Evolutionary conservation across 2,113 vertebrate genomes (phyloP).

Genomic region (Helogale parvula): DNA sequence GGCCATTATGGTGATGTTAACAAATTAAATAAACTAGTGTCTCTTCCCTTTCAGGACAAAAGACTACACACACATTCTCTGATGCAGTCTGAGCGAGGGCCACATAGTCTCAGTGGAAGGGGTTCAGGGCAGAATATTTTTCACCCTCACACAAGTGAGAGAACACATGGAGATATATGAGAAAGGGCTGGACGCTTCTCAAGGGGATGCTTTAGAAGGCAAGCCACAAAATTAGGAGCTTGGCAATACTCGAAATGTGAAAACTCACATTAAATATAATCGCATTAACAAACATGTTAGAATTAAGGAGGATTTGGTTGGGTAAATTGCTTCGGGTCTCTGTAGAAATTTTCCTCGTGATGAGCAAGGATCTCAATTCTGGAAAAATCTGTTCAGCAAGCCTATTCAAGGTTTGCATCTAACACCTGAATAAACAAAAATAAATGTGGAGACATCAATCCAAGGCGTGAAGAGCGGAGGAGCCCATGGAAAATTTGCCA

Average conservation of each 20-base stretch:
- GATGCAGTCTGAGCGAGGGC: not conserved
- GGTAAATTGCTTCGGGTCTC: not conserved
- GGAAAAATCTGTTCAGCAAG: not conserved
- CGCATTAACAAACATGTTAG: not conserved
- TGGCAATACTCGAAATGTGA: not conserved
- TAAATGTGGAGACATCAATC: not conserved
- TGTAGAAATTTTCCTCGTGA: not conserved
- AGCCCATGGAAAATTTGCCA: not conserved
- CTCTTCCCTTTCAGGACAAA: not conserved
- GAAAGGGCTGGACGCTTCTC: not conserved
- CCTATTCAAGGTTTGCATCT: not conserved
- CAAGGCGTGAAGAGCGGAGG: not conserved
- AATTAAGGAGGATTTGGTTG: conserved; percentile 11
- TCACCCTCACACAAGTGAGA: too few relatives aligned
- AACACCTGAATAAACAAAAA: not conserved
- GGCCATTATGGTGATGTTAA: not conserved
- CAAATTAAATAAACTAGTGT: not conserved
- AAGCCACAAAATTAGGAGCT: not conserved
- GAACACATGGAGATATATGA: not conserved
- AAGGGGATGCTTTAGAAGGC: not conserved
- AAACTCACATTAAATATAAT: not conserved
- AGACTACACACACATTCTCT: not conserved
- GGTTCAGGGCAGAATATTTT: not conserved
- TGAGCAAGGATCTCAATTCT: not conserved
- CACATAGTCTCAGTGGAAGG: not conserved